Percentiles rank a stretch among this genome's conserved stretches.
Evolutionary conservation across 1,140 invertebrate genomes (phyloP).

Genomic region (Papilio dardanus): DNA sequence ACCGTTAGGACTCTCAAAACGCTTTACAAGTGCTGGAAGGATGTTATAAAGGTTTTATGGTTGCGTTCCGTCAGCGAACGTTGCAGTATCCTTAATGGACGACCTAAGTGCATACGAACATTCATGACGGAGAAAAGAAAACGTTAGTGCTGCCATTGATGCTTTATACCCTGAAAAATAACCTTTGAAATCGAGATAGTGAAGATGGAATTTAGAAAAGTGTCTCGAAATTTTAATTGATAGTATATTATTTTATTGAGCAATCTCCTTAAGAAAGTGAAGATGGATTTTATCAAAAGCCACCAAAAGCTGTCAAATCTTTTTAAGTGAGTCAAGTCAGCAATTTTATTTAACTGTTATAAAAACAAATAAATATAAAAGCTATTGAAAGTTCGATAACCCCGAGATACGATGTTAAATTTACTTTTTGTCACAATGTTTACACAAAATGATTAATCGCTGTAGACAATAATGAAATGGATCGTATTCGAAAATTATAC

Average conservation of each 20-base stretch:
- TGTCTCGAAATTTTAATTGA: not conserved
- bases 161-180: slow-evolving; percentile 52
- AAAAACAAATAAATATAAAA: slow-evolving; percentile 63
- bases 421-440: slow-evolving; percentile 69
- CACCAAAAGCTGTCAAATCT: not conserved
- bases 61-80: slow-evolving; percentile 75
- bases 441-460: slow-evolving; percentile 76
- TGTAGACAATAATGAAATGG: slow-evolving; percentile 65
- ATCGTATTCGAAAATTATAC: slow-evolving; percentile 63
- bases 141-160: slow-evolving; percentile 55
- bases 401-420: slow-evolving; percentile 55
- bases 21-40: slow-evolving; percentile 81
- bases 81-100: slow-evolving; percentile 79
- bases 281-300: not conserved
- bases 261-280: not conserved
- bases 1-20: slow-evolving; percentile 73
- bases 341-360: slow-evolving; percentile 27
- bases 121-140: slow-evolving; percentile 74
- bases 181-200: slow-evolving; percentile 27
- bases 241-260: not conserved
- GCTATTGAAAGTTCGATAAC: slow-evolving; percentile 58
- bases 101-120: slow-evolving; percentile 80
- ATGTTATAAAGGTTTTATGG: slow-evolving; percentile 81
- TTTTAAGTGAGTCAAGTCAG: not conserved
- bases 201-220: not conserved